A percentile compares a stretch with the other conserved stretches of the same genome.
Evolutionary conservation across 2,888 invertebrate genomes (phyloP).

Genomic region (Villa cingulata): DNA sequence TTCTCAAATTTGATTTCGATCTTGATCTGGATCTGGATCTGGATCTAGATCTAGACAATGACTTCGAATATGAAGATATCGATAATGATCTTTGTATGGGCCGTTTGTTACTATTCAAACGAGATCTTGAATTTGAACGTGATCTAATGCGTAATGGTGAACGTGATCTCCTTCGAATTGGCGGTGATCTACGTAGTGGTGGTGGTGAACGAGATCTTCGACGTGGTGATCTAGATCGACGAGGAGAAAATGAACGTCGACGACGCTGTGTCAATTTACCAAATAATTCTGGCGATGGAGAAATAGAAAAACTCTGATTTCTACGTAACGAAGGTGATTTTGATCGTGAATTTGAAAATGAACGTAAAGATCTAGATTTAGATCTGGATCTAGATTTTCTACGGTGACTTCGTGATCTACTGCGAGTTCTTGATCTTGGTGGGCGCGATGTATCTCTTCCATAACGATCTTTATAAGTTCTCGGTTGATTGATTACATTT

Average conservation of each 20-base stretch:
- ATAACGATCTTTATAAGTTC: conserved; percentile 58
- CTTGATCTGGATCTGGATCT: conserved; percentile 22
- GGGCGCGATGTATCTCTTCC: conserved; percentile 53
- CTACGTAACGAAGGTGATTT: conserved; percentile 12
- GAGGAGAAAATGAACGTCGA: conserved; percentile 26
- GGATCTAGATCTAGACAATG: conserved; percentile 19
- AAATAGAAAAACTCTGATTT: conserved; percentile 14
- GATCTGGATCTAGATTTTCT: conserved; percentile 21
- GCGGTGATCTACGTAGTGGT: conserved; percentile 14
- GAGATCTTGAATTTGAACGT: conserved; percentile 25
- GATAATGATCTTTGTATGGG: conserved; percentile 22
- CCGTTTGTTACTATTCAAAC: conserved; percentile 13
- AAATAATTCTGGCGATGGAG: conserved; percentile 17
- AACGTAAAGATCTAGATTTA: conserved; percentile 16
- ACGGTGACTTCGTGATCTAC: conserved; percentile 20
- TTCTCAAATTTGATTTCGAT: background rate
- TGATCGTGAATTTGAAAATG: conserved; percentile 16
- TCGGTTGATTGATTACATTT: conserved; percentile 51
- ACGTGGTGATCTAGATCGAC: conserved; percentile 10
- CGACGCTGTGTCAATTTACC: conserved; percentile 21
- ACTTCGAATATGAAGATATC: conserved; percentile 13
- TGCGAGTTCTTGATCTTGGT: conserved; percentile 30
- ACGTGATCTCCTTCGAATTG: conserved; percentile 5
- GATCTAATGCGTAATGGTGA: conserved; percentile 17
- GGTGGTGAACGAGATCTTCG: background rate